Evolutionary conservation across 2,113 vertebrate genomes (phyloP), one percentile per base, ranked within the genome.

Genomic region (Pangasianodon hypophthalmus): DNA sequence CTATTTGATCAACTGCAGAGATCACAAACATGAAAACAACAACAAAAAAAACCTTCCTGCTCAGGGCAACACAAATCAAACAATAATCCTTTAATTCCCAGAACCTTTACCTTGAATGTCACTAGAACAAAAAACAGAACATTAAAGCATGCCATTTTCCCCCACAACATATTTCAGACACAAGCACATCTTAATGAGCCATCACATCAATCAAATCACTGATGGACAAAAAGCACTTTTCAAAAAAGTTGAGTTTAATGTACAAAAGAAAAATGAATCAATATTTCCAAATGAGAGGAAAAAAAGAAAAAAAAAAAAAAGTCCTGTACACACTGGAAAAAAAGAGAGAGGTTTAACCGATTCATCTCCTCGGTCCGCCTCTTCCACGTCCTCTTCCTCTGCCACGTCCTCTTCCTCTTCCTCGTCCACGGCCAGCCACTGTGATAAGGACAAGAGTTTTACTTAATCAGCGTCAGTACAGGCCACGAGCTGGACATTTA

Each of bases 351-450:
- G 87, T 9, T 73, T n/a, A 79, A 58, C 85, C 88, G 37, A 90
- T 92, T 98, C 97, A 99, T 97, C 98, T 97, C 85, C 98, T 96
- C 0, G 98, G 98, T 37, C 98, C 98, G 6, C 98, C 98, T 93
- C 98, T 94, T 6, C 96, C 96, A 90, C 96, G 90, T 88, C 98
- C 98, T 94, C 98, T 95, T 73, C 98, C 98, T 91, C 98, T 95
- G 7, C 98, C 98, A 91, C 98, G 95, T 6, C 98, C 98, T 92
- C 98, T 89, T 0, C 97, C 97, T 90, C 97, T 95, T 84, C 98
- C 98, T 91, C 98, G 96, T 4, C 98, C 98, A 91, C 98, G 96
- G 41, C 98, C 98, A 92, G 98, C 98, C 95, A 99, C 98, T 99
- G 92, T 71, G 29, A 64, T 54, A 50, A 29, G 2, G 89, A 21